These are phyloP conservation scores for Chamaea fasciata DNA, from an alignment of 2,113 vertebrate genomes.

Conservation along the genomic window DNA sequence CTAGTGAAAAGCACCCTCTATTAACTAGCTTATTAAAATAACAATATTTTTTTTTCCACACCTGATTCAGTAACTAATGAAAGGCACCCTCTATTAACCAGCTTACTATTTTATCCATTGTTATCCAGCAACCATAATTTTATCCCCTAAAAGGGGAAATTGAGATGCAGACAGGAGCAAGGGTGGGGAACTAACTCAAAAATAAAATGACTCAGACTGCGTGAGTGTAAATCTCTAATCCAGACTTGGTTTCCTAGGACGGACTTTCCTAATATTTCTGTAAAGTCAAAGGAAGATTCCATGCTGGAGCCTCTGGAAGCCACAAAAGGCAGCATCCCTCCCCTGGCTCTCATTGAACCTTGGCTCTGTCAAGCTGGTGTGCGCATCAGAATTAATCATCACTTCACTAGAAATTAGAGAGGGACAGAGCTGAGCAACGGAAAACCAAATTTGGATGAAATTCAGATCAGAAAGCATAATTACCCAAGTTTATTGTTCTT, in stretches of 20 bases:
- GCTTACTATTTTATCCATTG: background rate
- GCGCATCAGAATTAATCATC: background rate
- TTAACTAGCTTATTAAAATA: background rate
- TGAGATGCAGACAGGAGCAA: rapidly evolving
- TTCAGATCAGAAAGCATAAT: background rate
- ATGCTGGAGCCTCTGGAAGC: background rate
- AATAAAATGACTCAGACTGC: background rate
- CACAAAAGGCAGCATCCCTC: background rate
- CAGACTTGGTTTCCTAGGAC: rapidly evolving
- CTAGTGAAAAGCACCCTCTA: background rate
- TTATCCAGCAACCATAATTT: background rate
- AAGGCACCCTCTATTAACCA: background rate
- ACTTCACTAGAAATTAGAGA: background rate
- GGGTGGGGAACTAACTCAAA: background rate
- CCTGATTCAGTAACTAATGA: background rate
- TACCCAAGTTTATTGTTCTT: background rate
- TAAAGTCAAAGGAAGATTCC: background rate
- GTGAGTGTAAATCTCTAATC: rapidly evolving
- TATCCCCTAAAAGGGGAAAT: background rate
- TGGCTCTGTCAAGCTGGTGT: background rate
- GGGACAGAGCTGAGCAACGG: background rate
- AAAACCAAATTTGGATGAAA: background rate
- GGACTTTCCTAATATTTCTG: background rate
- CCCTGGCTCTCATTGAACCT: background rate
- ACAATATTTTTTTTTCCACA: background rate